Base-by-base conservation (phyloP, 2,797 vertebrate genomes). In the Heliangelus exortis region DNA sequence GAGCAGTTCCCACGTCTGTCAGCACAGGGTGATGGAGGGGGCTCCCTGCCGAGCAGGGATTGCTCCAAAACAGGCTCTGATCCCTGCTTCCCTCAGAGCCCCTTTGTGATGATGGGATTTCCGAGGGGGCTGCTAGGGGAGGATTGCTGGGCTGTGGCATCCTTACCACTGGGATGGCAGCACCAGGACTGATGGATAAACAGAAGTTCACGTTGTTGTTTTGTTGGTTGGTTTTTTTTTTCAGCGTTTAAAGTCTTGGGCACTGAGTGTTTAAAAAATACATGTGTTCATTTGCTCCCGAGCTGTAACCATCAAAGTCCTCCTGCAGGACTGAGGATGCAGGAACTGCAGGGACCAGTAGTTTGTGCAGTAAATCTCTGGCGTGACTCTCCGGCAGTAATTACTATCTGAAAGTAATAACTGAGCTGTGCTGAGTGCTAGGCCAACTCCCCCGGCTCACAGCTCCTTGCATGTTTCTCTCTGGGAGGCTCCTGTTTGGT, bases 401-500 rank as follows among this genome's bases (percentile, higher is more conserved):
- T 96, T 97, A 89, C 94, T 92, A 78, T 91, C 78, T 89, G 93
- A 94, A 97, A 96, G 93, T 95, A 97, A 97, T 96, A 97, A 96
- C 72, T 3, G 83, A 97, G 85, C 68, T 81, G 77, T 82, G 63
- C 89, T 51, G 45, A 95, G 76, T 54, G 71, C 53, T 75, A 41
- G 90, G 85, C 91, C 39, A 63, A n/a, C 95, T 97, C 91, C 81
- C 77, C 90, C 25, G 15, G 82, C 95, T 97, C 84, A 63, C 93
- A 92, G 80, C 96, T 91, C 90, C 91, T 95, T 93, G 78, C 48
- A 22, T 94, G 89, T 50, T 95, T 94, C 96, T 97, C 73, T 75
- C 86, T 67, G 89, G 93, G 87, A 93, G 92, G 90, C 57, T 96
- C 95, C 89, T 93, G 96, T 91, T 96, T 97, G 87, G 93, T 96